These are phyloP conservation scores for Peromyscus californicus DNA, from an alignment of 2,113 vertebrate species.

Conservation along the genomic window DNA sequence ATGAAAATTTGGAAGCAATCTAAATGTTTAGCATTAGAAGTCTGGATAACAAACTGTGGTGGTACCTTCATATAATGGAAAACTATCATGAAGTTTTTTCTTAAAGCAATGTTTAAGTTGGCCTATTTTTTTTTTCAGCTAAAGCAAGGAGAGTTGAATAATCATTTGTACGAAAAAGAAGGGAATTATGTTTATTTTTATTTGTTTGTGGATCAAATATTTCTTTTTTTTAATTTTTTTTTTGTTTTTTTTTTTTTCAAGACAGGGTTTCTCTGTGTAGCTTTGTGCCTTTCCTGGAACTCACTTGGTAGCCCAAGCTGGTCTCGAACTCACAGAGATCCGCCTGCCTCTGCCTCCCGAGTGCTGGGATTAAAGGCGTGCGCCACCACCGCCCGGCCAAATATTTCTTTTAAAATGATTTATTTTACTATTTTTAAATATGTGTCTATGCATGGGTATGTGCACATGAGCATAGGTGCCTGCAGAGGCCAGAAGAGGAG, in stretches of 20 bases:
- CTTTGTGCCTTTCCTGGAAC: no score
- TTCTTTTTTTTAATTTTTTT: no score
- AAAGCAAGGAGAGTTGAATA: background rate
- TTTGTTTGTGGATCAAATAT: background rate
- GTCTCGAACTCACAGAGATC: no score
- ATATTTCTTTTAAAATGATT: background rate
- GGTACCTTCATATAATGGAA: background rate
- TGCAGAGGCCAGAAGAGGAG: background rate
- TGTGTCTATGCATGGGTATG: background rate
- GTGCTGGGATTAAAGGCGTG: no score
- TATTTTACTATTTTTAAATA: background rate
- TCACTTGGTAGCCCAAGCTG: no score
- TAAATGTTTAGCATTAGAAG: background rate
- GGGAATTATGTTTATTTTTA: background rate
- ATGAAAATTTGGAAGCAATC: slow-evolving; percentile 11
- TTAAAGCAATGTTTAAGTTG: background rate
- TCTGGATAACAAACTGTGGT: background rate
- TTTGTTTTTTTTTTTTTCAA: no score
- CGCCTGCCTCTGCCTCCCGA: no score
- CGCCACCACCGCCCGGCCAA: no score
- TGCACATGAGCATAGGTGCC: background rate
- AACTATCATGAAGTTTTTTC: background rate
- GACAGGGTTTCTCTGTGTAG: no score
- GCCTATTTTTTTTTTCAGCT: background rate
- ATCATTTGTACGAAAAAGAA: background rate